These are phyloP conservation scores for Pinctada fucata DNA, from an alignment of 2,888 invertebrate species.

Conservation along the genomic window DNA sequence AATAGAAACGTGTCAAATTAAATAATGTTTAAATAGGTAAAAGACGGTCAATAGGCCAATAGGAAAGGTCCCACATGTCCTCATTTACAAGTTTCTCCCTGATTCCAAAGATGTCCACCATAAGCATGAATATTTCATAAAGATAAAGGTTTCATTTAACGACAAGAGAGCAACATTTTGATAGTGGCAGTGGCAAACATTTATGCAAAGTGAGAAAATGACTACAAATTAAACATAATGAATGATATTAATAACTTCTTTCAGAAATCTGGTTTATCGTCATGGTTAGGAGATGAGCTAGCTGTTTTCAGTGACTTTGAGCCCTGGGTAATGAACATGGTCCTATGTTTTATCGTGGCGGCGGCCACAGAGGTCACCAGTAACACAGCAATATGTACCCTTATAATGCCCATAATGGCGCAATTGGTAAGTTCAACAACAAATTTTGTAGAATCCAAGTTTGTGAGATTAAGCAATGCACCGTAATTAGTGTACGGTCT, in stretches of 20 bases:
- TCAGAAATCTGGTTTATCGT: constrained; percentile 70
- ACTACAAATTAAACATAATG: too few relatives aligned
- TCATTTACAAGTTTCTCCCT: too few relatives aligned
- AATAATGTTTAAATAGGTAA: too few relatives aligned
- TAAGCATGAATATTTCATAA: too few relatives aligned
- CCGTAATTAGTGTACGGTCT: not conserved
- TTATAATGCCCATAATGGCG: constrained; percentile 73
- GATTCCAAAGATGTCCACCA: too few relatives aligned
- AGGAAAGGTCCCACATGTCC: too few relatives aligned
- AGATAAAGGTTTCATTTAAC: too few relatives aligned
- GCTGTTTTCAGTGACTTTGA: constrained; percentile 59
- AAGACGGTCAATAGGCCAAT: too few relatives aligned
- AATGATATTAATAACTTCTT: constrained; percentile 14
- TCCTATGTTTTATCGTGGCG: constrained; percentile 67
- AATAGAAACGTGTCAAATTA: too few relatives aligned
- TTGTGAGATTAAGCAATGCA: not conserved
- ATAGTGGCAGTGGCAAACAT: too few relatives aligned
- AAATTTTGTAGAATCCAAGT: not conserved
- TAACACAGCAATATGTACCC: constrained; percentile 73
- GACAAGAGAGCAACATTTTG: too few relatives aligned
- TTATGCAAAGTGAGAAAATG: too few relatives aligned
- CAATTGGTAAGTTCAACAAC: constrained; percentile 59
- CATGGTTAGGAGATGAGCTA: constrained; percentile 66
- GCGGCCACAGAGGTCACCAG: constrained; percentile 73
- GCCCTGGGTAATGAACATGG: constrained; percentile 65